Evolutionary conservation across 2,888 invertebrate species (phyloP), one percentile per base, ranked within the genome.

Genomic region (Drosophila siamana): DNA sequence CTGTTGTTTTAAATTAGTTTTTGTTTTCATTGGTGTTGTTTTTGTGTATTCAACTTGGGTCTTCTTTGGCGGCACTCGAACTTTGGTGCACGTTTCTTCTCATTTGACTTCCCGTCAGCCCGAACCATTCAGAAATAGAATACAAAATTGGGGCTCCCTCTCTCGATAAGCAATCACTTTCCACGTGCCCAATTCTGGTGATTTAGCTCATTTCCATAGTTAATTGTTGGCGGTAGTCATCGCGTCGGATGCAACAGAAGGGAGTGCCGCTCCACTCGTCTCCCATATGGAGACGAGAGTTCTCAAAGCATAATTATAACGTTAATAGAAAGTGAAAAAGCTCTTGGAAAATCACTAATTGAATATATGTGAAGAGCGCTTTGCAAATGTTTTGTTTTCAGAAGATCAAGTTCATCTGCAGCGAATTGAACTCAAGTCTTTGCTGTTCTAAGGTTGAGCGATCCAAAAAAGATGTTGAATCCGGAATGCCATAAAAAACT

Each of bases 161-260:
- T 62, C 59, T 60, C 59, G 77, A 77, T 79, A 77, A 65, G 66
- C 63, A 69, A 68, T 70, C 80, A 72, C 78, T 86, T 83, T 83
- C 83, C 86, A 83, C 83, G 86, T 80, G 86, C 74, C 64, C 71
- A 69, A 87, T 82, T 77, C 61, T 65, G 26, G 16, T 40, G 13
- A 28, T 30, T 33, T 41, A 36, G 26, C 69, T 74, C 62, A 87
- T 87, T 83, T 86, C 59, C 77, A 86, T 83, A 79, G 22, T 82
- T 82, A 72, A 87, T 85, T 87, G 47, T 69, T 13, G 43, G 6
- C 22, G 26, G 36, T 41, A 41, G 70, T 41, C 6, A 15, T 46
- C 22, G 36, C 5, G 15, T 43, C 30, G 11, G 30, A 4, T 47
- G 30, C 30, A 38, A 38, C 13, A 13, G 13, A 16, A 22, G 44